Conservation (phyloP, 2,797 vertebrate genomes). For the Bufotes viridis region DNA sequence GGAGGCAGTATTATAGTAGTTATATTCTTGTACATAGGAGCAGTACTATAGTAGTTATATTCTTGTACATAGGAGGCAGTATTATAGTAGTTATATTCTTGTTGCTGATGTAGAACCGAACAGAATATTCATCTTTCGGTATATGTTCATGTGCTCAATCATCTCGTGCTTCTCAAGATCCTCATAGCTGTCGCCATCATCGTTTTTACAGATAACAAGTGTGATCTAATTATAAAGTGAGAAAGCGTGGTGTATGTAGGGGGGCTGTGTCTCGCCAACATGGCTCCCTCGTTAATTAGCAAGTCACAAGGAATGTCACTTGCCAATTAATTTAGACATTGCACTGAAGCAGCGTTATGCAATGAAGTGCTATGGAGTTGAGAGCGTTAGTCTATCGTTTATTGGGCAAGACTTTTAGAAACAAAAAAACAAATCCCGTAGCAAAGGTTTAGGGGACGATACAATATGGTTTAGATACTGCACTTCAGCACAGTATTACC, state of each 20-base stretch:
- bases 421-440: neutral
- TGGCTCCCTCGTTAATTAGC: neutral
- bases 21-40: neutral
- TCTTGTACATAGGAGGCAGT: neutral
- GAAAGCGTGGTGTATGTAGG: neutral
- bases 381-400: neutral
- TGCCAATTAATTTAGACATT: neutral
- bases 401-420: neutral
- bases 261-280: neutral
- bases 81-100: too few species aligned
- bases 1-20: neutral
- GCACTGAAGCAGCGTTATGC: neutral
- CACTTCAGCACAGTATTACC: too few species aligned
- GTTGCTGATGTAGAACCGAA: too few species aligned
- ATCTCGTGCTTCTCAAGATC: neutral
- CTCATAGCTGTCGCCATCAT: neutral
- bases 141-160: neutral
- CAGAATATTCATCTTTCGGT: neutral
- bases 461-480: too few species aligned
- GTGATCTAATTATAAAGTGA: conserved; percentile 13
- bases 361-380: neutral
- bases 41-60: neutral
- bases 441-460: too few species aligned
- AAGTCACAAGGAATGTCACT: neutral
- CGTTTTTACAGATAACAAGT: conserved; percentile 12